Conservation (phyloP, 1,140 invertebrate genomes). For the Microplitis mediator region DNA sequence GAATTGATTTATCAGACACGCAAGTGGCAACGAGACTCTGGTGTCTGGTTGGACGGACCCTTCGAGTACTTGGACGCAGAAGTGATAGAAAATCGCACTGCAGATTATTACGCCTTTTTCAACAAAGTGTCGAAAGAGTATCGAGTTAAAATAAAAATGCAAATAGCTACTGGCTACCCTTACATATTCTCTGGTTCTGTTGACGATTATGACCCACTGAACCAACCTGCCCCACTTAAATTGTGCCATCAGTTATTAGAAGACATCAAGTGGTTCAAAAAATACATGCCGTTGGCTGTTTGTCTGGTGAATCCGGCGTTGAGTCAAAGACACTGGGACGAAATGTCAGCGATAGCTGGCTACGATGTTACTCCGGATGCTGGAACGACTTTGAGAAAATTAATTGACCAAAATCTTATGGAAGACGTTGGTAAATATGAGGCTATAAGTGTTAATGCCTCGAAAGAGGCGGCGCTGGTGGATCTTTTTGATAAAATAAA, state of each 20-base stretch:
- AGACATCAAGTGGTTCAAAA: constrained; percentile 80
- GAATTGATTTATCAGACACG: constrained; percentile 68
- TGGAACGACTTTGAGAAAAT: constrained; percentile 82
- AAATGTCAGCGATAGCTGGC: constrained; percentile 84
- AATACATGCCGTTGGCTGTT: constrained; percentile 77
- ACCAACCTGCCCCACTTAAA: constrained; percentile 79
- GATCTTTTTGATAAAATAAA: constrained; percentile 83
- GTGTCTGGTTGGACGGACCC: constrained; percentile 89
- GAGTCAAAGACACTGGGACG: constrained; percentile 87
- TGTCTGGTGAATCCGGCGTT: constrained; percentile 89
- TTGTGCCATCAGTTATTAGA: constrained; percentile 73
- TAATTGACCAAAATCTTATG: constrained; percentile 78
- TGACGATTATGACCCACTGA: constrained; percentile 77
- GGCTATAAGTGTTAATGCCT: constrained; percentile 86
- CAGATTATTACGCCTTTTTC: constrained; percentile 76
- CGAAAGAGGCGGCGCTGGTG: constrained; percentile 83
- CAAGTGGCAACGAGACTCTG: constrained; percentile 81
- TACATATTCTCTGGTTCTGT: constrained; percentile 68
- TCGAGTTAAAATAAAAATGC: constrained; percentile 78
- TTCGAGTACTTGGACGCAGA: constrained; percentile 82
- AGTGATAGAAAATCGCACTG: constrained; percentile 74
- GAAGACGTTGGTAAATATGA: constrained; percentile 80
- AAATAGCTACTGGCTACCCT: constrained; percentile 70
- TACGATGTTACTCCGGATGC: constrained; percentile 86
- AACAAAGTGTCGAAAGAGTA: constrained; percentile 81